Evolutionary conservation across 2,797 vertebrate species (phyloP), one percentile per base, ranked within the genome.

Genomic region (Ambastaia sidthimunki): DNA sequence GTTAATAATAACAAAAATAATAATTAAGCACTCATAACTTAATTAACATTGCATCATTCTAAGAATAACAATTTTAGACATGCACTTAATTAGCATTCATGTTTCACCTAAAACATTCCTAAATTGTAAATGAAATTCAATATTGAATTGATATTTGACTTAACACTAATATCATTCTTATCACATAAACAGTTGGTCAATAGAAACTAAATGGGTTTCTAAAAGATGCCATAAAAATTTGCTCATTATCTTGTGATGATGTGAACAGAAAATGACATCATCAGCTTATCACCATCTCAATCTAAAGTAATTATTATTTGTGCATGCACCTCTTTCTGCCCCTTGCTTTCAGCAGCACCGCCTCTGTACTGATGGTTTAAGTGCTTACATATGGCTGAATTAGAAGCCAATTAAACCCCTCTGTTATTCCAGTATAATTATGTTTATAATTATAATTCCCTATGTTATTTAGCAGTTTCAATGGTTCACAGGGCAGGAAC

Each of bases 371-470:
- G 7, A 21, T 48, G 23, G 21, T 47, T 41, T 21, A 44, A 65
- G 62, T 60, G n/a, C 7, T 77, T 15, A 67, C 23, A 48, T 31
- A 13, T 31, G 37, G 37, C 52, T 59, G 34, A 68, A 68, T 68
- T 28, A 47, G 21, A 23, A 31, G 65, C 25, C 44, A 31, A 69
- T 48, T 2, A 68, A 63, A 59, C 54, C 2, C 28, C 15, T 50
- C 66, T 50, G 54, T 69, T 69, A 67, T 48, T 69, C 25, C 13
- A 69, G 13, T 13, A 69, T 77, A 60, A 69, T 69, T 21, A 48
- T 76, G 37, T 76, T 69, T 57, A 77, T 34, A 31, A 16, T 12
- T 10, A 16, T 77, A 77, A 77, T 69, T 68, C 12, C 57, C 23
- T 10, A 5, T 68, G 37, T 21, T 60, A 48, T 77, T 77, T 48